Evolutionary conservation across 2,888 invertebrate species (phyloP).

Genomic region (Cheilosia impressa): DNA sequence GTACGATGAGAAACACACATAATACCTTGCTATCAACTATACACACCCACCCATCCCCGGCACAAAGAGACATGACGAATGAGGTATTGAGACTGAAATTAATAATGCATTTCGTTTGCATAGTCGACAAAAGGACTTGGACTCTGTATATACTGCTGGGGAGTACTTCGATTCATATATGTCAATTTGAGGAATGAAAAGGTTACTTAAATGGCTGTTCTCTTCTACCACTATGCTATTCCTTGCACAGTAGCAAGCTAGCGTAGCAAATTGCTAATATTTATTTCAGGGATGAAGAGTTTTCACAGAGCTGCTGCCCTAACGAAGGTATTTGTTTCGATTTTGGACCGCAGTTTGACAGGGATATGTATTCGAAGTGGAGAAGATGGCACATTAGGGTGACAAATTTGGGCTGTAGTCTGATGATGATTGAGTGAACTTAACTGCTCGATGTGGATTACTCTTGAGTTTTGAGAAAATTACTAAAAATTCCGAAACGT

Average conservation of each 20-base stretch:
- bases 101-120: constrained; percentile 73
- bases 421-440: no score
- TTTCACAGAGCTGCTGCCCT: constrained; percentile 24
- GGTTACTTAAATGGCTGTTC: constrained; percentile 58
- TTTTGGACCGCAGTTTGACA: constrained; percentile 19
- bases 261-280: constrained; percentile 69
- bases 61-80: constrained; percentile 55
- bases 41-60: constrained; percentile 1
- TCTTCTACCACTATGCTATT: not conserved
- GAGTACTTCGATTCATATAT: constrained; percentile 63
- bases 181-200: constrained; percentile 68
- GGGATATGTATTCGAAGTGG: constrained; percentile 5
- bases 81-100: constrained; percentile 73
- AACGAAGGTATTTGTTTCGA: constrained; percentile 28
- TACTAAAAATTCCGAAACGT: no score
- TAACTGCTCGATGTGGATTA: no score
- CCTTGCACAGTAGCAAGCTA: constrained; percentile 25
- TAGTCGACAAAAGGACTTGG: constrained; percentile 61
- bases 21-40: not conserved
- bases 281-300: constrained; percentile 50
- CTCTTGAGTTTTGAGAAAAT: no score
- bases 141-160: not conserved
- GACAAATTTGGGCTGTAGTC: constrained; percentile 1
- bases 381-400: not conserved
- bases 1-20: constrained; percentile 4